Percentiles rank a stretch among this genome's conserved stretches.
phyloP scores from a whole-genome alignment of 2,113 vertebrate species.

The Cinclus cinclus region DNA sequence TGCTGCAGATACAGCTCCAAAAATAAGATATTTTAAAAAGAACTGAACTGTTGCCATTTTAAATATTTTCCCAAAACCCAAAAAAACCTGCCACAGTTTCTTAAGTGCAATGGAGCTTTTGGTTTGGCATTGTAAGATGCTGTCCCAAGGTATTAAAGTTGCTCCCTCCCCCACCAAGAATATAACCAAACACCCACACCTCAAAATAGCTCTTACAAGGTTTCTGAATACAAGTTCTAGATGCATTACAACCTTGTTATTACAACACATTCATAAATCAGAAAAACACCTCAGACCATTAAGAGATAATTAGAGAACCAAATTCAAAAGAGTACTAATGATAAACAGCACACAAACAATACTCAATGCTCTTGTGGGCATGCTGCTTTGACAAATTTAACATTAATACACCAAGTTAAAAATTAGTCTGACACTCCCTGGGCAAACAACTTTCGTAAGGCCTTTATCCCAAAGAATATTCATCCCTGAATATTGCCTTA shows the following conservation, averaged over 20 bases:
- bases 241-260: neutral
- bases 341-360: neutral
- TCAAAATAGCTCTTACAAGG: neutral
- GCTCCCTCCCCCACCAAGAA: neutral
- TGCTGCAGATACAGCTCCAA: neutral
- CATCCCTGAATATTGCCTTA: neutral
- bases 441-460: neutral
- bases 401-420: neutral
- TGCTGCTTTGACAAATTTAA: neutral
- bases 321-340: neutral
- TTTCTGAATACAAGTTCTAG: neutral
- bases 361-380: neutral
- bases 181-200: neutral
- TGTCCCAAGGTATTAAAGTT: neutral
- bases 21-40: neutral
- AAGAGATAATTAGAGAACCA: neutral
- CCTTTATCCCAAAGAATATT: neutral
- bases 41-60: neutral
- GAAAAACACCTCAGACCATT: neutral
- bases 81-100: rapidly evolving
- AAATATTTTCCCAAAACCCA: neutral
- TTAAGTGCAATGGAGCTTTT: neutral
- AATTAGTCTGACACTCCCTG: neutral
- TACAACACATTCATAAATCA: neutral
- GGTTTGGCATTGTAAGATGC: neutral